Evolutionary conservation across 2,888 invertebrate species (phyloP), one percentile per base, ranked within the genome.

Genomic region (Venustoraphidia nigricollis): DNA sequence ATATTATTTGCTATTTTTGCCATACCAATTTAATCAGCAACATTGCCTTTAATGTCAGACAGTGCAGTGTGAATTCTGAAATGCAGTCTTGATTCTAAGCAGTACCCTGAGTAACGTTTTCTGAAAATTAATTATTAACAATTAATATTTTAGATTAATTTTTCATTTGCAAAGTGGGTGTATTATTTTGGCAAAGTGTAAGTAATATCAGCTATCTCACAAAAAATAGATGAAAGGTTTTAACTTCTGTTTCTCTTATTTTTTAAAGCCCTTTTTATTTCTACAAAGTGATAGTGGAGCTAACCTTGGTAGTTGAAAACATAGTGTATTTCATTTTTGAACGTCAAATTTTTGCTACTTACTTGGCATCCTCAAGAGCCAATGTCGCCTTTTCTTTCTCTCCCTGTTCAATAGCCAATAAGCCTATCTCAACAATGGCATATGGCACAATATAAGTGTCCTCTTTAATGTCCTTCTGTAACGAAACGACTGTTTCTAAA

Each of bases 381-480:
- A 75, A 68, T 50, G 81, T 70, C 2, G 91, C 87, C 46, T 77
- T 77, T 34, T 78, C 74, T 41, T 65, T 67, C 43, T 83, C 76
- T 8, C 83, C 83, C 53, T 82, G 75, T 39, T 79, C 74, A 60
- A 81, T 76, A 61, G 86, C 78, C 49, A 93, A 71, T 60, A 89
- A 72, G 1, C 88, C 94, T 58, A 92, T 72, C 66, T 96, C 95
- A 10, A 88, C 83, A 45, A 82, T 73, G 4, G 92, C 79, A 65
- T 87, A 94, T 1, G 95, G 94, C 11, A 89, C 70, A 48, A 96
- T 66, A 67, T 86, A 93, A 1, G 74, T 75, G 62, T 95, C 92
- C 53, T 88, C 84, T 50, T 83, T 81, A 50, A 95, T 76, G 44
- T 78, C 73, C 56, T 78, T 80, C 57, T 83, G 81, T 60, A 82